Percentiles rank a stretch among this genome's conserved stretches.
These are phyloP conservation scores for Zoroaster sp. DNA, from an alignment of 53 echinoderm and acorn worm species.

Conservation along the genomic window DNA sequence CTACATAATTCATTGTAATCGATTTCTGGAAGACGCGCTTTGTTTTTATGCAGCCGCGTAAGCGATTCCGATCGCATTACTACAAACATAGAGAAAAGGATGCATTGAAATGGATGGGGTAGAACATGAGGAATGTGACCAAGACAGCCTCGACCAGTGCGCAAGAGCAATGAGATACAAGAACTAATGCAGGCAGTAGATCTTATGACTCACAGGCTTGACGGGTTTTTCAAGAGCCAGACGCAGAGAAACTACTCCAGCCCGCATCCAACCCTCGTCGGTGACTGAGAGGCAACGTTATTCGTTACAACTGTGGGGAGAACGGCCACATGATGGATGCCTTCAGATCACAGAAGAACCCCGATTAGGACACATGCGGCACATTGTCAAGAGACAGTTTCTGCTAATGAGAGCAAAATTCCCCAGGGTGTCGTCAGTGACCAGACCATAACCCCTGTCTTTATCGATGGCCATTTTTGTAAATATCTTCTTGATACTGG, in stretches of 20 bases:
- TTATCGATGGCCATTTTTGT: neutral
- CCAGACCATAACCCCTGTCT: too few species aligned
- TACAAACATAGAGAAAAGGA: too few species aligned
- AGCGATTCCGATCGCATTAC: too few species aligned
- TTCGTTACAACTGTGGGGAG: conserved; percentile 65
- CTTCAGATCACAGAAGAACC: conserved; percentile 12
- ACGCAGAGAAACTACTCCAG: neutral
- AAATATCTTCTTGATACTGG: neutral
- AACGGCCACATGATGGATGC: conserved; percentile 25
- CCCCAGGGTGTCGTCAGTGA: conserved; percentile 19
- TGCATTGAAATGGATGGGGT: neutral
- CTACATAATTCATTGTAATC: too few species aligned
- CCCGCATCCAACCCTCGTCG: neutral
- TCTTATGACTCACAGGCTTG: neutral
- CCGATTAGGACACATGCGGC: neutral
- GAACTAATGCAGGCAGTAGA: neutral
- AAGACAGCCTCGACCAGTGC: too few species aligned
- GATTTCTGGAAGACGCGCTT: too few species aligned
- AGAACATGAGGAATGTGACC: neutral
- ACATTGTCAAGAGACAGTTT: neutral
- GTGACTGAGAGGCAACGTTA: neutral
- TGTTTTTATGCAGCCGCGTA: too few species aligned
- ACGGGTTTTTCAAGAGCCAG: neutral
- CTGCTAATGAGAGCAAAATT: neutral
- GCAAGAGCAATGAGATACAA: neutral